Evolutionary conservation across 2,797 vertebrate species (phyloP), one percentile per base, ranked within the genome.

Genomic region (Rhinoraja longicauda): DNA sequence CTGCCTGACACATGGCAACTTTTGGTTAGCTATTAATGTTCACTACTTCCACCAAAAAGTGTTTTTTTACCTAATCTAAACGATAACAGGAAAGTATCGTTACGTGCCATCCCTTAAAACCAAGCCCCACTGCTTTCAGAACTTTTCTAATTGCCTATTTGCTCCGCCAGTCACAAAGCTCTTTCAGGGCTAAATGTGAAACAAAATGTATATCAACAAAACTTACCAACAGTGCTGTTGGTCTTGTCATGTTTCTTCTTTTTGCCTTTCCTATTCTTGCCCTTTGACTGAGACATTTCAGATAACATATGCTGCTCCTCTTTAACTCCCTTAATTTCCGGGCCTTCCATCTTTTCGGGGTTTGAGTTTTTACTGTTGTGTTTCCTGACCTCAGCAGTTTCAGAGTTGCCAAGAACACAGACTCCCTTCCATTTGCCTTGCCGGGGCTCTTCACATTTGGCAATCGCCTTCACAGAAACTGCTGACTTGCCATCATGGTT

Each of bases 261-360:
- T 94, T 97, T 98, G 97, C 96, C 98, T 96, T 99, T 98, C 95
- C 97, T 98, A 95, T 96, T 97, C 95, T 98, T 99, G 93, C 97
- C 97, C 96, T 98, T 99, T 93, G 97, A 93, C 94, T 98, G 98
- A 1, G 97, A 97, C 78, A 95, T 93, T 93, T 94, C 92, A 95
- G 96, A 93, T 97, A 97, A 75, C 82, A 82, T 88, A 96, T 95
- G 93, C 94, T 93, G 59, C 39, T 81, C 57, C 12, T 73, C 70
- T 36, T 93, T 76, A 57, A 24, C 21, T 94, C 95, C 88, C 24
- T 70, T 84, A 21, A n/a, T 45, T 32, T 72, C 19, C 73, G 70
- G 45, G 12, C 67, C 90, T 73, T 92, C 90, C 39, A 75, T 36
- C 90, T 92, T 92, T 39, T 72, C 67, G 53, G 36, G 15, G 53